These are phyloP conservation scores for Erythrolamprus reginae DNA, from an alignment of 2,113 vertebrate genomes.

Conservation along the genomic window DNA sequence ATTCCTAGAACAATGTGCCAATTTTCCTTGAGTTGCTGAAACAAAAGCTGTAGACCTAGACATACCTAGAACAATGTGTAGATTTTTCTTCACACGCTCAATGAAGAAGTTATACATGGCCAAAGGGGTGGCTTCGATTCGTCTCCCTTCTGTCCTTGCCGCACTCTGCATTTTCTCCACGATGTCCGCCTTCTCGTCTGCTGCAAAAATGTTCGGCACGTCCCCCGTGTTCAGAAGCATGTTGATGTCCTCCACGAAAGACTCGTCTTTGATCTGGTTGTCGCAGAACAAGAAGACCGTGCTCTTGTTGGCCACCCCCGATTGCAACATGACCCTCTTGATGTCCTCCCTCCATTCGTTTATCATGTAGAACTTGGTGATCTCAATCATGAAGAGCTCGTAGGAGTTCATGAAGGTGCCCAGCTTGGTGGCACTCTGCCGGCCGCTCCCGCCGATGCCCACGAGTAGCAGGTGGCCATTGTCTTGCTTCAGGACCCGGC, in stretches of 20 bases:
- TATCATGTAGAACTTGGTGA: slow-evolving; percentile 79
- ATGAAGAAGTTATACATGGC: slow-evolving; percentile 89
- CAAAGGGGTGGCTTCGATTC: slow-evolving; percentile 78
- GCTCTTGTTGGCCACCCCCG: slow-evolving; percentile 71
- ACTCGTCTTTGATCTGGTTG: slow-evolving; percentile 88
- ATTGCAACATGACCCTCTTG: slow-evolving; percentile 82
- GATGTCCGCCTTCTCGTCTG: slow-evolving; percentile 86
- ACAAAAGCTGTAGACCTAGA: not conserved
- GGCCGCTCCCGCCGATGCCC: slow-evolving; percentile 84
- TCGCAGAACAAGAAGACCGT: slow-evolving; percentile 84
- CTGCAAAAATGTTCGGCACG: slow-evolving; percentile 86
- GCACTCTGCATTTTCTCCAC: slow-evolving; percentile 83
- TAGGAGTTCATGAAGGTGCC: slow-evolving; percentile 82
- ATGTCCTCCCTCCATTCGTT: slow-evolving; percentile 86
- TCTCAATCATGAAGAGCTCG: slow-evolving; percentile 85
- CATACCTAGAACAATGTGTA: slow-evolving; percentile 87
- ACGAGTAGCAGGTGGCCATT: slow-evolving; percentile 85
- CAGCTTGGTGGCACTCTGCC: slow-evolving; percentile 83
- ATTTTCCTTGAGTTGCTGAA: slow-evolving; percentile 68
- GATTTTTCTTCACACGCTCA: slow-evolving; percentile 84
- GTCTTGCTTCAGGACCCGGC: slow-evolving; percentile 86
- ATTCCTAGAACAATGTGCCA: slow-evolving; percentile 86
- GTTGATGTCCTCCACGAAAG: slow-evolving; percentile 86
- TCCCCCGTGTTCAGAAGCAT: slow-evolving; percentile 89
- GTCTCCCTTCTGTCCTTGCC: slow-evolving; percentile 75